A percentile compares a stretch with the other conserved stretches of the same genome.
phyloP scores from a whole-genome alignment of 2,888 invertebrate species.

The Antheraea yamamai region DNA sequence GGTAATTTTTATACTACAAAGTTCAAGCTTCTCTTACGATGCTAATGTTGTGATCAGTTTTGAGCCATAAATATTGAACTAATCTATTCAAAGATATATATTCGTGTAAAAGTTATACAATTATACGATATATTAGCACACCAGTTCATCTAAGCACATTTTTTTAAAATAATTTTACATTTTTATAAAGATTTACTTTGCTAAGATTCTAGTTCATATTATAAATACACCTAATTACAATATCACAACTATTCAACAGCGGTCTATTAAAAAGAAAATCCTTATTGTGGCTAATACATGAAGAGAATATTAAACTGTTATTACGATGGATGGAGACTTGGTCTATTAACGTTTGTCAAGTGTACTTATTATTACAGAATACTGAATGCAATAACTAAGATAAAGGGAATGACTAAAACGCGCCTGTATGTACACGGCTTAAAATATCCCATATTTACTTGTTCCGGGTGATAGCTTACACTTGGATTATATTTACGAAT shows the following conservation, averaged over 20 bases:
- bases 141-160: too few species aligned
- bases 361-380: neutral
- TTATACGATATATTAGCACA: too few species aligned
- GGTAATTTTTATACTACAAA: too few species aligned
- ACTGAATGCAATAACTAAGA: neutral
- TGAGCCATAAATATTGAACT: too few species aligned
- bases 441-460: neutral
- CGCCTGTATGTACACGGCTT: neutral
- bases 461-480: neutral
- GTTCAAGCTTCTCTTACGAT: too few species aligned
- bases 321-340: neutral
- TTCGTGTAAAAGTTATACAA: too few species aligned
- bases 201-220: too few species aligned
- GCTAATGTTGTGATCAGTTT: too few species aligned
- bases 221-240: neutral
- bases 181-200: too few species aligned
- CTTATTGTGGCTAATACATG: neutral
- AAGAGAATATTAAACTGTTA: neutral
- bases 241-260: neutral
- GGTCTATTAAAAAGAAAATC: neutral
- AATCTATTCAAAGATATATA: too few species aligned
- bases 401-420: neutral
- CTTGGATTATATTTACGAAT: slow-evolving; percentile 23
- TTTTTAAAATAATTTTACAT: too few species aligned
- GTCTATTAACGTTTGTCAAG: neutral